Base-by-base conservation (phyloP, 2,888 invertebrate species). In the Pasiphila rectangulata region DNA sequence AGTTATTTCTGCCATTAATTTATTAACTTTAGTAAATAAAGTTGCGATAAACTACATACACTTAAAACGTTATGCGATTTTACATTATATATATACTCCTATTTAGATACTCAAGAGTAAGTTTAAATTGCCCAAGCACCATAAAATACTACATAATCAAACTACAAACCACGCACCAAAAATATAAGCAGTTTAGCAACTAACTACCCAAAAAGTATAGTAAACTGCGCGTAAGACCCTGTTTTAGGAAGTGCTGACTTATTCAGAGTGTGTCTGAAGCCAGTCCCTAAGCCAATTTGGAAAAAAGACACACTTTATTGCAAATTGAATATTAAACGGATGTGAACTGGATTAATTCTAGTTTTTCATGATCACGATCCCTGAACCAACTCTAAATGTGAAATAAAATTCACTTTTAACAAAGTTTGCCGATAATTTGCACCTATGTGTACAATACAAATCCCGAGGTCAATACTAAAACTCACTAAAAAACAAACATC, bases 151-250 rank as follows among this genome's bases (percentile, higher is more conserved):
- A 59, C 51, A 34, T 29, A 16, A 17, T 43, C 32, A 15, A 51
- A 44, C 65, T 75, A 69, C 60, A 61, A 51, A 72, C 70, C 73
- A 75, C 70, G 71, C 72, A 73, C 72, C 70, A 71, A 57, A 38
- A 27, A 51, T 23, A 32, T 34, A 56, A 56, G 52, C 56, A 40
- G 40, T 43, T 52, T 50, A 61, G 51, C 50, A 36, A 40, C 53
- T 59, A 57, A 54, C 50, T 47, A 63, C 58, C 54, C 51, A 64
- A 55, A 59, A 38, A 46, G 45, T 55, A 56, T 51, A 50, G n/a
- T n/a, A 52, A 41, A 42, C 41, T 54, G 57, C 50, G 49, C 52
- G 38, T 16, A 19, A 45, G 32, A 35, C 36, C 41, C 43, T 36
- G 35, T 30, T 37, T 36, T 3, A 10, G 40, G 19, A 52, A 55